Percentiles rank a stretch among this genome's conserved stretches.
Conservation (phyloP, 2,888 invertebrate species). For the Glaucopsyche alexis region DNA sequence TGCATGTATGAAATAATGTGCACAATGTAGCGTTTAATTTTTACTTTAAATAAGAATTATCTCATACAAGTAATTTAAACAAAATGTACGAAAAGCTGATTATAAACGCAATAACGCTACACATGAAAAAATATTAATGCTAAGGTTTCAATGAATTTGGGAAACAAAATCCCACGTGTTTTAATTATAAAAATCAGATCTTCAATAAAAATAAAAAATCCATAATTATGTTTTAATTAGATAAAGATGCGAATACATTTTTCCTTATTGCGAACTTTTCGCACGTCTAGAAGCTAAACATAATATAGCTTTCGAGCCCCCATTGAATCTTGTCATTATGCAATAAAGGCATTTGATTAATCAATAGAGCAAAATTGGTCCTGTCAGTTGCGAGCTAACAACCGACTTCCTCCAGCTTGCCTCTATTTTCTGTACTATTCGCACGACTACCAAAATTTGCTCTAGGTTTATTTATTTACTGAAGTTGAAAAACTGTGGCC, state of each 20-base stretch:
- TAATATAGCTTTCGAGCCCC: constrained; percentile 34
- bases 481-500: background rate
- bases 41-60: too few species aligned
- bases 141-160: too few species aligned
- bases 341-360: constrained; percentile 75
- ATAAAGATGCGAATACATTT: background rate
- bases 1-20: too few species aligned
- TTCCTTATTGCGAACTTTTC: background rate
- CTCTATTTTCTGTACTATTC: constrained; percentile 28
- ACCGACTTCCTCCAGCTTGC: constrained; percentile 56
- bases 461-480: background rate
- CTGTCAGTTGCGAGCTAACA: constrained; percentile 59
- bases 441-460: constrained; percentile 2
- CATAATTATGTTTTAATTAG: too few species aligned
- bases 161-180: too few species aligned
- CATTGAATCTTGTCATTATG: constrained; percentile 56
- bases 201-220: too few species aligned
- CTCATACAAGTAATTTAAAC: too few species aligned
- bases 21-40: too few species aligned
- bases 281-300: background rate
- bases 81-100: too few species aligned
- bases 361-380: constrained; percentile 73
- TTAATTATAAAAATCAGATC: too few species aligned
- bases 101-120: too few species aligned
- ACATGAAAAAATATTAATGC: too few species aligned